phyloP scores from a whole-genome alignment of 2,797 vertebrate species.

The Ammospiza maritima region DNA sequence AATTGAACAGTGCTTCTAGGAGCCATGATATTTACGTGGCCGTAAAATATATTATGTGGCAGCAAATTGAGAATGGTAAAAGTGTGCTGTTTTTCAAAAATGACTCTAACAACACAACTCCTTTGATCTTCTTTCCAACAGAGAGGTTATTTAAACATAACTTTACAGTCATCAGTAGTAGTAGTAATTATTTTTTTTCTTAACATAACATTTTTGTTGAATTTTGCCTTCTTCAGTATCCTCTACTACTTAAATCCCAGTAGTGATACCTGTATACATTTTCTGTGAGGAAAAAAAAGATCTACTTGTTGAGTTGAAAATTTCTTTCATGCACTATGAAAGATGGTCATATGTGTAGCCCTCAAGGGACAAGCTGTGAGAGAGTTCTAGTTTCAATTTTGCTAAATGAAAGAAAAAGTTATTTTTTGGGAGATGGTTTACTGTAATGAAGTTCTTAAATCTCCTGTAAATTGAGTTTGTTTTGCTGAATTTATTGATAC shows the following conservation, averaged over 20 bases:
- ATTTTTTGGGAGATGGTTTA: not conserved
- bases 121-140: not conserved
- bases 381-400: not conserved
- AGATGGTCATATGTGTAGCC: not conserved
- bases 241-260: not conserved
- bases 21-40: not conserved
- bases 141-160: not conserved
- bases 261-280: not conserved
- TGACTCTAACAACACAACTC: not conserved
- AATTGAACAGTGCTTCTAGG: not conserved
- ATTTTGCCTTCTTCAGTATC: not conserved
- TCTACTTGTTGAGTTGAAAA: not conserved
- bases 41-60: not conserved
- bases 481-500: not conserved
- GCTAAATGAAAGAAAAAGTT: not conserved
- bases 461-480: not conserved
- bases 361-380: not conserved
- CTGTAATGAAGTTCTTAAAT: not conserved
- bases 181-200: not conserved
- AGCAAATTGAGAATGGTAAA: not conserved
- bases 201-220: not conserved
- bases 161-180: not conserved
- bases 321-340: not conserved
- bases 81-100: not conserved
- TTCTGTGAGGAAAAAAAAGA: not conserved